phyloP scores from a whole-genome alignment of 37 sponge, comb jelly and placozoan species.

The Ianthella basta region DNA sequence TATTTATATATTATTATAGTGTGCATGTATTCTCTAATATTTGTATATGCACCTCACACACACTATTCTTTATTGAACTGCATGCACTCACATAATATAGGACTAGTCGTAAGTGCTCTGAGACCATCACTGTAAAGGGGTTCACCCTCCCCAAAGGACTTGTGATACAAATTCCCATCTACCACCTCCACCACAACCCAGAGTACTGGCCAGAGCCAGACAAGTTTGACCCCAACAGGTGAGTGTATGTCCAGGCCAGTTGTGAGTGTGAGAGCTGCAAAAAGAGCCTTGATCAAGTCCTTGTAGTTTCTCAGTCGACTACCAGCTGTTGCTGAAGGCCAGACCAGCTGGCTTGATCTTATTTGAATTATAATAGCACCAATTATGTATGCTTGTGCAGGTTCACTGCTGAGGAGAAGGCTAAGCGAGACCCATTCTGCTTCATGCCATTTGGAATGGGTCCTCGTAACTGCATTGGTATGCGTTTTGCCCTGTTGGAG shows the following conservation, averaged over 20 bases:
- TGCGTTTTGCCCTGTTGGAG: slow-evolving; percentile 20
- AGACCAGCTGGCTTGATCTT: too few relatives aligned
- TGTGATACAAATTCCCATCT: slow-evolving; percentile 41
- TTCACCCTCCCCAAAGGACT: slow-evolving; percentile 48
- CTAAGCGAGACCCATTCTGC: background rate
- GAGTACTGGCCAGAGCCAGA: slow-evolving; percentile 79
- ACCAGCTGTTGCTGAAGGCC: too few relatives aligned
- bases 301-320: too few relatives aligned
- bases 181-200: slow-evolving; percentile 61
- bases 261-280: background rate
- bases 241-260: background rate
- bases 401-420: slow-evolving; percentile 20
- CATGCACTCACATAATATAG: too few relatives aligned
- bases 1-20: too few relatives aligned
- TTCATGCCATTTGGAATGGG: slow-evolving; percentile 27
- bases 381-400: background rate
- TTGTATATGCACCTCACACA: too few relatives aligned
- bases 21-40: too few relatives aligned
- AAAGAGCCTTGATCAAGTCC: too few relatives aligned
- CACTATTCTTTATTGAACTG: too few relatives aligned
- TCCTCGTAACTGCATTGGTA: slow-evolving; percentile 23
- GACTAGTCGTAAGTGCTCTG: background rate
- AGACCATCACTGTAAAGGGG: slow-evolving; percentile 3
- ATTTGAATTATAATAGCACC: too few relatives aligned
- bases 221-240: slow-evolving; percentile 81